Base-by-base conservation (phyloP, 2,797 vertebrate species). In the Melopsittacus undulatus region DNA sequence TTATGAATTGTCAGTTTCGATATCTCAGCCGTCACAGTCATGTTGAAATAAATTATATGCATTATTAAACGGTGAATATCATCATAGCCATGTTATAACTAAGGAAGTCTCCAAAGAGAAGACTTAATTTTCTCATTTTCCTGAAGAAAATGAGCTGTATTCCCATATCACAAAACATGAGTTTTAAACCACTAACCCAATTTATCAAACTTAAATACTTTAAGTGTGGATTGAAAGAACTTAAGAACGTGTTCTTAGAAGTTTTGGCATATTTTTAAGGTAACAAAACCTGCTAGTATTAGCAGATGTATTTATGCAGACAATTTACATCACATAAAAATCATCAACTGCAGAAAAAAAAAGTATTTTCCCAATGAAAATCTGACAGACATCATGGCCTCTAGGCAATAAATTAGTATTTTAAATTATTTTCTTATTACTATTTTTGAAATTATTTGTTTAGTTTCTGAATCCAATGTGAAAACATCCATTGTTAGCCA, bases 61-160 rank as follows among this genome's bases (percentile, higher is more conserved):
- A 83, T 79, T 95, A 94, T 74, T 86, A 82, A 96, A 86, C 40
- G 51, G 9, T 82, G 87, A 95, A n/a, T 77, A 92, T 63, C 85
- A 82, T 85, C 70, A 86, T 56, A 89, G 34, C 20, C 56, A 59
- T 91, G 29, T 77, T 95, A 91, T 73, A 96, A 89, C 77, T 76
- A 57, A 72, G 40, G 51, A 92, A 95, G 13, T 94, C 94, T 95
- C 96, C 63, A 80, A 89, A 93, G 90, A 94, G 46, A 92, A 90
- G 79, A 67, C 79, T 92, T 97, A 94, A 94, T 93, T 96, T 97
- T 96, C 92, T 97, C 84, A 96, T 95, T 97, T 96, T 94, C 75
- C 83, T 87, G 92, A 79, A 91, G 92, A 95, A 97, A 96, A 96
- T 89, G 72, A 94, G 84, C 52, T 87, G 59, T 92, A 94, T 92